A percentile compares a stretch with the other conserved stretches of the same genome.
Conservation (phyloP, 2,113 vertebrate genomes). For the Campylorhamphus procurvoides region DNA sequence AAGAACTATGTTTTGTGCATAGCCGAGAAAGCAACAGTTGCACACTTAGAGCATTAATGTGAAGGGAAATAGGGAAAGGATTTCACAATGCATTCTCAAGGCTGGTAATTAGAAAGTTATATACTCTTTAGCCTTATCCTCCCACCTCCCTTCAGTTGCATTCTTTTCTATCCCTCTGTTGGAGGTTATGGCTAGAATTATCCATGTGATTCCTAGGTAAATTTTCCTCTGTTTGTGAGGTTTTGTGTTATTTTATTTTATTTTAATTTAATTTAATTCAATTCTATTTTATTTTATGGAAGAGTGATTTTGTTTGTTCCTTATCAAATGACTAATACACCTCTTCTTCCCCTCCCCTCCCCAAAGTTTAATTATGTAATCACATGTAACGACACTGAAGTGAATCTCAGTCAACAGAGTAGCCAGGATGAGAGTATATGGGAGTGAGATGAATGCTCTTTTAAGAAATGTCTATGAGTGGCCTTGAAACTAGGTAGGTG, state of each 20-base stretch:
- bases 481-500: background rate
- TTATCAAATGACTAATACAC: background rate
- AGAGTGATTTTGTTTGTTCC: background rate
- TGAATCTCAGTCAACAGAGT: background rate
- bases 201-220: background rate
- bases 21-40: background rate
- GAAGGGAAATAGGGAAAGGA: background rate
- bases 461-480: background rate
- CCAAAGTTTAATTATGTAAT: background rate
- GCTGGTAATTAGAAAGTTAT: background rate
- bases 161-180: background rate
- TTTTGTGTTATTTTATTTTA: background rate
- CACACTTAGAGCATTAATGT: background rate
- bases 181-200: background rate
- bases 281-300: background rate
- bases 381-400: background rate
- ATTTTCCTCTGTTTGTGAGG: background rate
- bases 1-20: background rate
- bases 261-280: too few species aligned
- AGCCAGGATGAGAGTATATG: background rate
- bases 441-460: background rate
- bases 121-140: background rate
- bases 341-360: background rate
- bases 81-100: background rate
- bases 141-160: background rate